phyloP scores from a whole-genome alignment of 2,797 vertebrate genomes.

The Bucorvus abyssinicus region DNA sequence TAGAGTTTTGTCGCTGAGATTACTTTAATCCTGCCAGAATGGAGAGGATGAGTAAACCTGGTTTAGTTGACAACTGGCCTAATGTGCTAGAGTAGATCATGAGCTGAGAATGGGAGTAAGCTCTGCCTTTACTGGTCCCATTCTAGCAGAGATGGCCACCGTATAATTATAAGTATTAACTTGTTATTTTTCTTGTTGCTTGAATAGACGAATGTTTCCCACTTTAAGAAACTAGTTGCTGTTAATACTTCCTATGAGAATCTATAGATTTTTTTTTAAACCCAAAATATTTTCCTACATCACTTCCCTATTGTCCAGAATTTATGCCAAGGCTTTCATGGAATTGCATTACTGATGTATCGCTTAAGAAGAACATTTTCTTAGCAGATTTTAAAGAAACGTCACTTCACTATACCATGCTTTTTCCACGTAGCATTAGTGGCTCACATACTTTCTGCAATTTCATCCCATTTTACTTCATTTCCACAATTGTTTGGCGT shows the following conservation, averaged over 20 bases:
- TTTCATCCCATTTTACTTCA: background rate
- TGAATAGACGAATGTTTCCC: background rate
- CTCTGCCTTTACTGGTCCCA: background rate
- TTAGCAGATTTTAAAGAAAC: conserved; percentile 30
- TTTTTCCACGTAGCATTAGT: background rate
- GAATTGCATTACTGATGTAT: background rate
- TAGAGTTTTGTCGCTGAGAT: background rate
- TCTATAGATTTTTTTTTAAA: background rate
- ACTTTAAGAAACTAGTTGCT: background rate
- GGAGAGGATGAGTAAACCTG: background rate
- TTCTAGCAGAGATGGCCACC: background rate
- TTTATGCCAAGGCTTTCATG: background rate
- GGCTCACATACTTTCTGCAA: conserved; percentile 5
- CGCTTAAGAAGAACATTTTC: conserved; percentile 20
- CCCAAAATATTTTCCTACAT: conserved; percentile 4
- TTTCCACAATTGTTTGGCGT: background rate
- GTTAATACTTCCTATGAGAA: background rate
- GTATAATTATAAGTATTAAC: background rate
- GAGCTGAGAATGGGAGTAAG: background rate
- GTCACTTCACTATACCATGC: background rate
- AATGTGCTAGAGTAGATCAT: background rate
- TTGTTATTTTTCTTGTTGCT: background rate
- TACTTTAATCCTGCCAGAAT: background rate
- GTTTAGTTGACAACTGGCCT: background rate
- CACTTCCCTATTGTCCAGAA: background rate